phyloP scores from a whole-genome alignment of 2,888 invertebrate genomes.

The Lasioglossum vierecki region DNA sequence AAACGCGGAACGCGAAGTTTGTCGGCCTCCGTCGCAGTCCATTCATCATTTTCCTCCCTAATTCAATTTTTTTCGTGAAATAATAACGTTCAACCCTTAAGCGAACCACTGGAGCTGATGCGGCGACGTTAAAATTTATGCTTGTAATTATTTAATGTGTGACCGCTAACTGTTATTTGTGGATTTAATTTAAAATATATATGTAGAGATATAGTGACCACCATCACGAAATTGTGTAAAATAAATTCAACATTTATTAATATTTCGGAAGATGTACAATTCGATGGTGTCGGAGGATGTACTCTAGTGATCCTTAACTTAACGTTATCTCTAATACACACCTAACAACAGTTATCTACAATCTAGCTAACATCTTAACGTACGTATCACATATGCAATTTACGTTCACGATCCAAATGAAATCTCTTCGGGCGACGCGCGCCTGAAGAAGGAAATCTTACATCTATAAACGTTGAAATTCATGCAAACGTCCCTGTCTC shows the following conservation, averaged over 20 bases:
- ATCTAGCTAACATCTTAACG: slow-evolving; percentile 30
- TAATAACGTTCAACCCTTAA: neutral
- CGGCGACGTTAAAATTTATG: neutral
- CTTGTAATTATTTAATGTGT: neutral
- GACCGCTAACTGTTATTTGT: neutral
- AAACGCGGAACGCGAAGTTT: neutral
- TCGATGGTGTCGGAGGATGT: neutral
- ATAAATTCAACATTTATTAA: slow-evolving; percentile 22
- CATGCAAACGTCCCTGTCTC: neutral
- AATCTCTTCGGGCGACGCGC: neutral
- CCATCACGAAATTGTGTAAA: neutral
- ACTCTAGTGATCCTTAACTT: slow-evolving; percentile 5
- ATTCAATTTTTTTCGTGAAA: neutral
- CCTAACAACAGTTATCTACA: slow-evolving; percentile 19
- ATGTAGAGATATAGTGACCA: neutral
- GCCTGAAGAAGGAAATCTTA: neutral
- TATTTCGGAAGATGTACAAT: neutral
- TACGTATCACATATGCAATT: slow-evolving; percentile 52
- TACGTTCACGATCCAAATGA: slow-evolving; percentile 1
- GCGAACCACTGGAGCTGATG: neutral
- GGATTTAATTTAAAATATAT: neutral
- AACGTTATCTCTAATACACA: neutral
- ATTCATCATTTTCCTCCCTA: neutral
- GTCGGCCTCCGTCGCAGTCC: neutral
- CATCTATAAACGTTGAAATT: slow-evolving; percentile 6